These are phyloP conservation scores for Archaeoteleia sp. DNA, from an alignment of 2,888 invertebrate genomes.

Conservation along the genomic window DNA sequence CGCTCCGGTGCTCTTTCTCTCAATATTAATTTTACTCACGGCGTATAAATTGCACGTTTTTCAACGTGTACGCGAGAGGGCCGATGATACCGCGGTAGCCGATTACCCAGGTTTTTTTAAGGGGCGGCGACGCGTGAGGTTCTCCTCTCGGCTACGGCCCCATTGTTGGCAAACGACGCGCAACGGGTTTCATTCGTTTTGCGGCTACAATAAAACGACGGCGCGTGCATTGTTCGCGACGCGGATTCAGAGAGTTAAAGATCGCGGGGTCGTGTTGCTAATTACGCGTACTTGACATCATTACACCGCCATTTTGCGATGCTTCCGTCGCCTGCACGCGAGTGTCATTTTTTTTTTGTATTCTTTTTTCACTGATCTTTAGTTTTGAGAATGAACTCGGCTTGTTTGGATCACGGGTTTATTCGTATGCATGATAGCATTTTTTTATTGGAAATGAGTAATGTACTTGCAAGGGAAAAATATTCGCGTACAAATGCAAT, in stretches of 20 bases:
- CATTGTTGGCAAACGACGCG: constrained; percentile 13
- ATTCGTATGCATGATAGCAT: too few species aligned
- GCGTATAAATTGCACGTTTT: constrained; percentile 38
- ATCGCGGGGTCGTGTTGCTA: constrained; percentile 18
- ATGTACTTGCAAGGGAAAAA: too few species aligned
- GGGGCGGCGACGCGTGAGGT: constrained; percentile 9
- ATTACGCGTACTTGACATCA: constrained; percentile 38
- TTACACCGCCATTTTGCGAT: constrained; percentile 17
- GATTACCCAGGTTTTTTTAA: constrained; percentile 43
- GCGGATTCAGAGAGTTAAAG: constrained; percentile 21
- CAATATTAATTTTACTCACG: constrained; percentile 58
- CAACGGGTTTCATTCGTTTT: constrained; percentile 10
- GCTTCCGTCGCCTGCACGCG: too few species aligned
- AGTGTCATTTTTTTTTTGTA: too few species aligned
- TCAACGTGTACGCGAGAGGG: constrained; percentile 33
- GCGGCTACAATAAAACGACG: not conserved
- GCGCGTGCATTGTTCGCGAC: constrained; percentile 12
- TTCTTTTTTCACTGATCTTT: too few species aligned
- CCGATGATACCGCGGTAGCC: constrained; percentile 27
- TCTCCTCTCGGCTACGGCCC: not conserved
- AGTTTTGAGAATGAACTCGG: too few species aligned
- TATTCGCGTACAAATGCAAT: too few species aligned
- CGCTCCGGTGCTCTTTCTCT: constrained; percentile 47
- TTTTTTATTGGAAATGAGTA: too few species aligned
- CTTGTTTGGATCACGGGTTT: too few species aligned